Evolutionary conservation across 2,888 invertebrate species (phyloP).

Genomic region (Sinohyriopsis cumingii): DNA sequence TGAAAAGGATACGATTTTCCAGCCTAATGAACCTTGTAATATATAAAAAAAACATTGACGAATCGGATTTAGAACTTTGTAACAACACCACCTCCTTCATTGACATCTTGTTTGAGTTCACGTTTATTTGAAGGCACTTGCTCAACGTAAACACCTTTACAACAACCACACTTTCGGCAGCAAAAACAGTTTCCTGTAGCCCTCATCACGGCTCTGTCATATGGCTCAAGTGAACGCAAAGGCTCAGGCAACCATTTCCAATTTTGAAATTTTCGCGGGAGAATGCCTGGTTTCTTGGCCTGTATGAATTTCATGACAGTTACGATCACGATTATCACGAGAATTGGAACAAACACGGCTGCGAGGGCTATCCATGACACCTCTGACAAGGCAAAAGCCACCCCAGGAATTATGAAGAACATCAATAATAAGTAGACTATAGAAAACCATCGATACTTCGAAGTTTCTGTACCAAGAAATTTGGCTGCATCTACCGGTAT

Average conservation of each 20-base stretch:
- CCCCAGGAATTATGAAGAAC: conserved; percentile 60
- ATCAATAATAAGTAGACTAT: conserved; percentile 69
- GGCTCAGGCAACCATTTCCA: conserved; percentile 66
- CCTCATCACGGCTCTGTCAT: conserved; percentile 37
- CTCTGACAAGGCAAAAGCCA: conserved; percentile 61
- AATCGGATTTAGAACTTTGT: no score
- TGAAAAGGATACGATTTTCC: no score
- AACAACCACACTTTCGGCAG: conserved; percentile 15
- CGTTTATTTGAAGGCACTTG: not conserved
- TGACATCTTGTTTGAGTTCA: no score
- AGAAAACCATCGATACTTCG: conserved; percentile 76
- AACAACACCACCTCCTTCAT: no score
- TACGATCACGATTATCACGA: conserved; percentile 48
- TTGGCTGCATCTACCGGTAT: conserved; percentile 73
- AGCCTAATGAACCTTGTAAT: no score
- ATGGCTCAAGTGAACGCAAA: conserved; percentile 60
- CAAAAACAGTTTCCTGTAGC: conserved; percentile 13
- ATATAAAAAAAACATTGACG: no score
- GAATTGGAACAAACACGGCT: conserved; percentile 62
- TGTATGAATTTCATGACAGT: conserved; percentile 64
- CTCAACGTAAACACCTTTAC: conserved; percentile 10
- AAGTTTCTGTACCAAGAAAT: conserved; percentile 74
- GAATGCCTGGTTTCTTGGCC: conserved; percentile 41
- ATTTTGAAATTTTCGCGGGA: conserved; percentile 57
- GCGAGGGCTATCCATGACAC: conserved; percentile 55